These are phyloP conservation scores for Setophaga petechia DNA, from an alignment of 2,113 vertebrate species.

Conservation along the genomic window DNA sequence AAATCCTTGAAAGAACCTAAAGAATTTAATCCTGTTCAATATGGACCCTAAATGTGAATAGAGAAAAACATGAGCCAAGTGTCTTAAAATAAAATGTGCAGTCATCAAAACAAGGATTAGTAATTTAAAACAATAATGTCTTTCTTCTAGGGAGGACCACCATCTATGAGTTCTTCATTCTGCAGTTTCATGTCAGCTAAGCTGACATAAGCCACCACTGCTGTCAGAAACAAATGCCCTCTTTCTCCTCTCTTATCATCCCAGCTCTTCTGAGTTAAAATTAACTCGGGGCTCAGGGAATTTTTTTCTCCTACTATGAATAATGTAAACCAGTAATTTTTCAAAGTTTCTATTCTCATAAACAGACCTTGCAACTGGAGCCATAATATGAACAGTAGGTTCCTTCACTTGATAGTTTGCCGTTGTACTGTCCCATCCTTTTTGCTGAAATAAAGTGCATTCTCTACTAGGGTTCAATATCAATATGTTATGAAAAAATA, in stretches of 20 bases:
- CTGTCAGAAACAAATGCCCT: background rate
- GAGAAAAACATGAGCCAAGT: background rate
- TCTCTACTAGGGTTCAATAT: background rate
- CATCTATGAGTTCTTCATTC: background rate
- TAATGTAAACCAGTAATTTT: background rate
- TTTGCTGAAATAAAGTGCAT: background rate
- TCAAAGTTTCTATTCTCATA: background rate
- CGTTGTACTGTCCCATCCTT: background rate
- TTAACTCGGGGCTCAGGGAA: background rate
- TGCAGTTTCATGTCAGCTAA: background rate
- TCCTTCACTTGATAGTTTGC: background rate
- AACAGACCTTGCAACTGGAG: background rate
- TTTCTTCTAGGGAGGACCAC: background rate
- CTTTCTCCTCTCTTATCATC: background rate
- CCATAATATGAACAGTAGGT: background rate
- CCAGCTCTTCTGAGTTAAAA: background rate
- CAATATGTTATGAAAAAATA: background rate
- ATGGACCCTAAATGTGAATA: background rate
- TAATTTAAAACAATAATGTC: constrained; percentile 1
- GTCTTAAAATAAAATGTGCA: background rate
- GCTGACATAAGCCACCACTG: background rate
- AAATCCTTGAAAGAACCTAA: background rate
- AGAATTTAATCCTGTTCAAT: background rate
- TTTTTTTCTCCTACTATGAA: background rate
- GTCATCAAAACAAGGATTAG: background rate